phyloP scores from a whole-genome alignment of 2,888 invertebrate genomes.

The Odontothrips loti region DNA sequence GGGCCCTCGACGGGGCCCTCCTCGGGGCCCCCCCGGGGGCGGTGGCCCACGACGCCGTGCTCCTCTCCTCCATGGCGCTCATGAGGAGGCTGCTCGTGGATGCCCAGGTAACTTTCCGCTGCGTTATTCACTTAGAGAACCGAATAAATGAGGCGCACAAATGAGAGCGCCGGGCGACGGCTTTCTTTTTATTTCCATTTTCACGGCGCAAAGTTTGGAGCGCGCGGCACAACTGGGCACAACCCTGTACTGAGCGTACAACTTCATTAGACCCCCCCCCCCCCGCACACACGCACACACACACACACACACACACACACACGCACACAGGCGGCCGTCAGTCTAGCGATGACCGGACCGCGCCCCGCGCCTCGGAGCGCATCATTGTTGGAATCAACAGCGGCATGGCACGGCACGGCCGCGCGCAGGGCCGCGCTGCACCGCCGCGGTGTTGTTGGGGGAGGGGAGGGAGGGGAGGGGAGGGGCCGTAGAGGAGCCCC shows the following conservation, averaged over 20 bases:
- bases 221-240: too few relatives aligned
- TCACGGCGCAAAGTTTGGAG: too few relatives aligned
- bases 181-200: too few relatives aligned
- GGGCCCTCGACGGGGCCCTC: neutral
- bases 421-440: neutral
- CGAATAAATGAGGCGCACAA: too few relatives aligned
- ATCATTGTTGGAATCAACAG: slow-evolving; percentile 12
- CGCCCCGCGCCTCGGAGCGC: slow-evolving; percentile 1
- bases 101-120: slow-evolving; percentile 63
- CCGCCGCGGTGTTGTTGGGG: neutral
- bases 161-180: neutral
- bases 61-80: slow-evolving; percentile 76
- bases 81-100: slow-evolving; percentile 81
- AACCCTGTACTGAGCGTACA: neutral
- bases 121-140: neutral
- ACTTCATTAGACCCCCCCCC: neutral
- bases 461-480: neutral
- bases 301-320: too few relatives aligned
- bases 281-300: neutral
- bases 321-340: too few relatives aligned
- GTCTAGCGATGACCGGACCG: neutral
- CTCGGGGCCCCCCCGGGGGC: neutral
- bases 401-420: neutral
- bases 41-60: slow-evolving; percentile 40
- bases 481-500: neutral